A percentile compares a stretch with the other conserved stretches of the same genome.
Conservation (phyloP, 2,113 vertebrate species). For the Ranitomeya imitator region DNA sequence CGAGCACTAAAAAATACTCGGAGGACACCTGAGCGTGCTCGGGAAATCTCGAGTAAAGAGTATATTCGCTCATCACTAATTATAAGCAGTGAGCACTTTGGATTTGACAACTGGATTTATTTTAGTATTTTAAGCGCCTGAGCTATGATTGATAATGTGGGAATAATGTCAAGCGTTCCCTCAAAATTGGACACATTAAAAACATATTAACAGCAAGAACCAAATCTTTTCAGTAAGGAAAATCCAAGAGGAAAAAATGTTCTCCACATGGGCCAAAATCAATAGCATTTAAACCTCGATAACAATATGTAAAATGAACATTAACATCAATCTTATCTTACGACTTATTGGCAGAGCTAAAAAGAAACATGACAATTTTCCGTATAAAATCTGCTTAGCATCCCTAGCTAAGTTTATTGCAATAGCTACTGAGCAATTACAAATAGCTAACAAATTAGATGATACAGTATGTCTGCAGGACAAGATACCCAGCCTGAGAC, state of each 20-base stretch:
- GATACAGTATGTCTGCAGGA: background rate
- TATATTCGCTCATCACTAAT: too few relatives aligned
- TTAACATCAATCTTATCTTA: background rate
- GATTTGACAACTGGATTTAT: too few relatives aligned
- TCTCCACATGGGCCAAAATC: background rate
- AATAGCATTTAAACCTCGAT: background rate
- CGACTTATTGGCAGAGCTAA: background rate
- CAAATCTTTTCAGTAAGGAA: background rate
- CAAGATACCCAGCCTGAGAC: background rate
- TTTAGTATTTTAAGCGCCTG: too few relatives aligned
- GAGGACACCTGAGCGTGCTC: too few relatives aligned
- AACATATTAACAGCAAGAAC: background rate
- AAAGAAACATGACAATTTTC: background rate
- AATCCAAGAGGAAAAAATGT: background rate
- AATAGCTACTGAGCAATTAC: background rate
- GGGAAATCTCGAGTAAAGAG: too few relatives aligned
- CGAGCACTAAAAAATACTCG: too few relatives aligned
- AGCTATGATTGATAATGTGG: too few relatives aligned
- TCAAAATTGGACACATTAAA: background rate
- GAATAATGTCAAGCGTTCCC: too few relatives aligned
- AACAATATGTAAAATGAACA: background rate
- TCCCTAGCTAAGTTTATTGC: background rate
- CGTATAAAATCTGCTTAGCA: background rate
- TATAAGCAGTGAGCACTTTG: too few relatives aligned
- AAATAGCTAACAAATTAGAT: background rate